Conservation (phyloP, 2,797 vertebrate genomes). For the Pipistrellus pygmaeus region DNA sequence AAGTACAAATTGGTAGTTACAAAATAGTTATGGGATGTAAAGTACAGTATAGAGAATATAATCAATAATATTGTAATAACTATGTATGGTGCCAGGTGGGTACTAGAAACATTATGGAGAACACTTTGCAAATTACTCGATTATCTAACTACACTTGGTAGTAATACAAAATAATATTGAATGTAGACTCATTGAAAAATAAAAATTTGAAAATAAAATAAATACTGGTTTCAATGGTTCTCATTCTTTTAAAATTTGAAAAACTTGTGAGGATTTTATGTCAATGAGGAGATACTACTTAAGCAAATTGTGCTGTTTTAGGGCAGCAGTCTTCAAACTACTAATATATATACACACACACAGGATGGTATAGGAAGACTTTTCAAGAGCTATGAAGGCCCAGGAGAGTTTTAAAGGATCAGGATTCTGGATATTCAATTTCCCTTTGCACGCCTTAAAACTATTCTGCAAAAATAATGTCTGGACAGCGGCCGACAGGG, state of each 20-base stretch:
- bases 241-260: not conserved
- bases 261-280: not conserved
- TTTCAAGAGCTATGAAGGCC: not conserved
- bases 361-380: not conserved
- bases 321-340: not conserved
- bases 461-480: not conserved
- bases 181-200: not conserved
- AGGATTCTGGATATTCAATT: not conserved
- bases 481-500: not conserved
- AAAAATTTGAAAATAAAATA: not conserved
- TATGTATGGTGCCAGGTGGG: not conserved
- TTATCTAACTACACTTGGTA: not conserved
- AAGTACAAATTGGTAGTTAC: not conserved
- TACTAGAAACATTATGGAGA: not conserved
- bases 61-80: not conserved
- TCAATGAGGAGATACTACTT: not conserved
- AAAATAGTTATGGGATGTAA: not conserved
- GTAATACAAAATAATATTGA: not conserved
- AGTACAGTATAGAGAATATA: not conserved
- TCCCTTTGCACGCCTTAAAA: not conserved
- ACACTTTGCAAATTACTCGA: not conserved
- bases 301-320: not conserved
- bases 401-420: not conserved
- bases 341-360: not conserved
- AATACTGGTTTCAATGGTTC: slow-evolving; percentile 32